Evolutionary conservation across 2,113 vertebrate genomes (phyloP).

Genomic region (Ctenomys sociabilis): DNA sequence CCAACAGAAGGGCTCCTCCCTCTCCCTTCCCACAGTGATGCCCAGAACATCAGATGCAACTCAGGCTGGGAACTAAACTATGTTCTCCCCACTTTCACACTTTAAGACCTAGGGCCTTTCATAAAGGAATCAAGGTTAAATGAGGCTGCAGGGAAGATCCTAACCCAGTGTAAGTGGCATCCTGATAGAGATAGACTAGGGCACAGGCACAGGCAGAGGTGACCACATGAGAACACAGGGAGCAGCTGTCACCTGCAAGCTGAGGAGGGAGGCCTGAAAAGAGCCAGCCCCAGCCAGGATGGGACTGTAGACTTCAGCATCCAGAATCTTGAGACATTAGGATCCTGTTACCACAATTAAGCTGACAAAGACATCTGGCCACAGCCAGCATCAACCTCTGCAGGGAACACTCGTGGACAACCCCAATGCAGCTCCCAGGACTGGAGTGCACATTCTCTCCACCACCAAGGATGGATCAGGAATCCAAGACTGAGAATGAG

Average conservation of each 20-base stretch:
- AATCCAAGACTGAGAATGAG: background rate
- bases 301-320: background rate
- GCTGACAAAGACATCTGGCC: background rate
- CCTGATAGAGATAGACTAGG: background rate
- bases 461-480: background rate
- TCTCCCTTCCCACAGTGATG: background rate
- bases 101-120: background rate
- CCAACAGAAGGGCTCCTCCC: background rate
- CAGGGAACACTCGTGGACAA: rapidly evolving
- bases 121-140: background rate
- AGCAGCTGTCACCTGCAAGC: rapidly evolving
- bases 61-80: rapidly evolving
- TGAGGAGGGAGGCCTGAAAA: background rate
- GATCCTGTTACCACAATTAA: rapidly evolving
- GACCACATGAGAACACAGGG: rapidly evolving
- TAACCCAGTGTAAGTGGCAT: rapidly evolving
- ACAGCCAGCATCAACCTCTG: background rate
- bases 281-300: background rate
- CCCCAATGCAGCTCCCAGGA: rapidly evolving
- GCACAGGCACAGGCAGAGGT: background rate
- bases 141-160: background rate
- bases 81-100: too few relatives aligned
- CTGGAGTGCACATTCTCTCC: rapidly evolving
- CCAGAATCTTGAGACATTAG: background rate
- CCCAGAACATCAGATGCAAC: background rate